These are phyloP conservation scores for Turnix velox DNA, from an alignment of 2,113 vertebrate species.

Conservation along the genomic window DNA sequence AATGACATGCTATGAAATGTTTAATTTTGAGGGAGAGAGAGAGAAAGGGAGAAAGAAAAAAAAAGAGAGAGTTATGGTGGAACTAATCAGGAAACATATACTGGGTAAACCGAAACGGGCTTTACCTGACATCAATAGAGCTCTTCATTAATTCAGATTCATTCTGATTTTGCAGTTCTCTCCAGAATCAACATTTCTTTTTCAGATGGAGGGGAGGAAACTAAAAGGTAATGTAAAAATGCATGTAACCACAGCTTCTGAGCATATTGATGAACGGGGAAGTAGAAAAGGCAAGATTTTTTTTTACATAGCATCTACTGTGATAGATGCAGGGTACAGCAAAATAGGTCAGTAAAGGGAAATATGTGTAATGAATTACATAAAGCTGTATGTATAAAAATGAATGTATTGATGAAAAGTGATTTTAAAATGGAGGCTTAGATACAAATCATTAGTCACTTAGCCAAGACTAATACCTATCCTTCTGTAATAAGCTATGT, in stretches of 20 bases:
- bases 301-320: background rate
- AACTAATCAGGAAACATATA: slow-evolving; percentile 17
- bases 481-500: slow-evolving; percentile 52
- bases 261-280: slow-evolving; percentile 44
- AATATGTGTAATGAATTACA: slow-evolving; percentile 53
- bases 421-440: slow-evolving; percentile 54
- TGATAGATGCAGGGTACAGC: slow-evolving; percentile 49
- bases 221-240: slow-evolving; percentile 17
- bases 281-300: slow-evolving; percentile 30
- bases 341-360: slow-evolving; percentile 67
- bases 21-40: background rate
- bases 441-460: slow-evolving; percentile 62
- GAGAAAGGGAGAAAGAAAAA: background rate
- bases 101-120: background rate
- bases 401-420: slow-evolving; percentile 53
- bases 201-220: slow-evolving; percentile 5
- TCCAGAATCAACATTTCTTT: slow-evolving; percentile 29
- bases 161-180: slow-evolving; percentile 15
- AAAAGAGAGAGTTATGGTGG: background rate
- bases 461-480: slow-evolving; percentile 48
- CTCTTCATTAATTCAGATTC: slow-evolving; percentile 48
- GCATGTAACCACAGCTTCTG: background rate
- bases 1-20: background rate
- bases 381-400: slow-evolving; percentile 53
- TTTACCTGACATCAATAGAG: background rate